phyloP scores from a whole-genome alignment of 2,888 invertebrate genomes.

The Eustalomyia histrio region DNA sequence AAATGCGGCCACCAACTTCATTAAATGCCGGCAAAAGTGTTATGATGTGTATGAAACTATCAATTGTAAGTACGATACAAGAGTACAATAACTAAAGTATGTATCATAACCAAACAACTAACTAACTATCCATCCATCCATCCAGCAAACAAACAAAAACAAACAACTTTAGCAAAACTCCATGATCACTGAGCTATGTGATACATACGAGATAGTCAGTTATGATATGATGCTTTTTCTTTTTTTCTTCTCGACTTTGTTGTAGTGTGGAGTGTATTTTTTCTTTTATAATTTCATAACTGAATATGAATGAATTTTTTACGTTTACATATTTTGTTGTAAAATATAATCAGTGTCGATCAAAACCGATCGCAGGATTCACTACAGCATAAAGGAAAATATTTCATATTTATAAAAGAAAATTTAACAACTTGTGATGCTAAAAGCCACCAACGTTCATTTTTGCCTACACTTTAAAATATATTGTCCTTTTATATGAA shows the following conservation, averaged over 20 bases:
- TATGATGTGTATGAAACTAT: conserved; percentile 33
- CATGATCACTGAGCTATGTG: conserved; percentile 32
- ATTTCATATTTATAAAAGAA: too few species aligned
- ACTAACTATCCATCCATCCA: not conserved
- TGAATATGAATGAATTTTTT: conserved; percentile 19
- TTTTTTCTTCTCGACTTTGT: conserved; percentile 27
- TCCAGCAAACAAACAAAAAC: conserved; percentile 37
- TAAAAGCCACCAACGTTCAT: too few species aligned
- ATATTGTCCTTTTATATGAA: too few species aligned
- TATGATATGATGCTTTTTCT: conserved; percentile 38
- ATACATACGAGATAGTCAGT: conserved; percentile 3
- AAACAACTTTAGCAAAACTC: conserved; percentile 42
- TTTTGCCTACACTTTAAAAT: too few species aligned
- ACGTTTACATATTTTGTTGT: not conserved
- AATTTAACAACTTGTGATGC: too few species aligned
- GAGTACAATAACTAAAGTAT: not conserved
- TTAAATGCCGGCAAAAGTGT: conserved; percentile 50
- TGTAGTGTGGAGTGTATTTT: conserved; percentile 2
- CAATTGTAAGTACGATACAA: not conserved
- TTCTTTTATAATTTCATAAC: conserved; percentile 12
- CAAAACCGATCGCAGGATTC: not conserved
- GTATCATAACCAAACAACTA: conserved; percentile 10
- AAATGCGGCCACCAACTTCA: conserved; percentile 53
- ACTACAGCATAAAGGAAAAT: not conserved
- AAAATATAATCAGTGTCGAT: not conserved